These are phyloP conservation scores for Branchellion lobata DNA, from an alignment of 2,888 invertebrate species.

Conservation along the genomic window DNA sequence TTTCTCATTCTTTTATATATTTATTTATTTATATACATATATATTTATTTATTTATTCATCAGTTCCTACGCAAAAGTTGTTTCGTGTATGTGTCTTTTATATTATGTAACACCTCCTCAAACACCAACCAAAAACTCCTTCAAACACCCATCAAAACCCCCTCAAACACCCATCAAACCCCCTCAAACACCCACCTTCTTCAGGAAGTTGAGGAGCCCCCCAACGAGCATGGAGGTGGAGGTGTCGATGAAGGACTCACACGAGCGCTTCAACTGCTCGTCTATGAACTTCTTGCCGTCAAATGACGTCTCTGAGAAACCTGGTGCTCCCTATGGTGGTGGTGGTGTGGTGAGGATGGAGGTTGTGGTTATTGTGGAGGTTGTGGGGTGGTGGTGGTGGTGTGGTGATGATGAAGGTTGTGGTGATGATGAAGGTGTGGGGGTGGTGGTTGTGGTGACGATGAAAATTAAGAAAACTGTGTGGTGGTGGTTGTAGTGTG, in stretches of 20 bases:
- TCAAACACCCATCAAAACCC: background rate
- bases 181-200: conserved; percentile 71
- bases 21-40: no score
- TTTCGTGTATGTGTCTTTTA: no score
- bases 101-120: no score
- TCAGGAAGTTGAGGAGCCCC: conserved; percentile 74
- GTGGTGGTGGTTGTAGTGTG: background rate
- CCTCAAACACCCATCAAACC: background rate
- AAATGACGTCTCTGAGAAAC: conserved; percentile 84
- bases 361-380: background rate
- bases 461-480: background rate
- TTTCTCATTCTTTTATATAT: no score
- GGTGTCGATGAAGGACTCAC: conserved; percentile 82
- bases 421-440: no score
- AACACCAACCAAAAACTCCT: no score
- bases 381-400: no score
- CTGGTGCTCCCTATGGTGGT: conserved; percentile 72
- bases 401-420: no score
- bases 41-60: no score
- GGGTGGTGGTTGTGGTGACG: no score
- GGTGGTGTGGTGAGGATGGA: background rate
- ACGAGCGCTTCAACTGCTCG: conserved; percentile 81
- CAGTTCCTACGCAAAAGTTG: no score
- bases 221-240: conserved; percentile 75
- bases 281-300: conserved; percentile 97